Conservation (phyloP, 2,888 invertebrate genomes). For the Euplexia lucipara region DNA sequence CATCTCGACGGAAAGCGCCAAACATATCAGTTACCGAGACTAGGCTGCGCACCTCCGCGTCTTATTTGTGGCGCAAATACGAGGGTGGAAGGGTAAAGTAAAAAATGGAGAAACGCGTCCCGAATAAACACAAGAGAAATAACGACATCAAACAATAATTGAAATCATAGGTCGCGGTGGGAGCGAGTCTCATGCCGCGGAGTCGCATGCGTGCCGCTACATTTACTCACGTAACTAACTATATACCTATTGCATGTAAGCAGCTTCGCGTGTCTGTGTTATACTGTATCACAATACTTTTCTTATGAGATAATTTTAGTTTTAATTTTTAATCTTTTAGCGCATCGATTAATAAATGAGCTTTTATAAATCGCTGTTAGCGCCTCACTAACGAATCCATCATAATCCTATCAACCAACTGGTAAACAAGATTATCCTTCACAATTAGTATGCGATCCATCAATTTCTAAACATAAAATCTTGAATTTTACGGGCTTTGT, state of each 20-base stretch:
- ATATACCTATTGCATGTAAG: constrained; percentile 13
- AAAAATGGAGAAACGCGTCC: constrained; percentile 86
- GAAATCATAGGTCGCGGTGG: constrained; percentile 86
- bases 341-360: constrained; percentile 3
- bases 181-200: constrained; percentile 69
- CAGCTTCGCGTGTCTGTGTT: constrained; percentile 16
- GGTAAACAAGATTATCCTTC: constrained; percentile 58
- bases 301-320: not conserved
- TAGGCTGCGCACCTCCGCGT: constrained; percentile 78
- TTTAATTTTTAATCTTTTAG: constrained; percentile 4
- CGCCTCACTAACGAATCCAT: constrained; percentile 30
- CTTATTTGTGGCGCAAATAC: constrained; percentile 84
- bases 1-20: constrained; percentile 78
- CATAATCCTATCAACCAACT: constrained; percentile 64
- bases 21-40: constrained; percentile 87
- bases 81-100: constrained; percentile 84
- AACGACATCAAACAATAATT: constrained; percentile 90
- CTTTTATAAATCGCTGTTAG: constrained; percentile 18
- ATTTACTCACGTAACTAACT: constrained; percentile 12
- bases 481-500: constrained; percentile 50
- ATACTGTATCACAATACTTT: constrained; percentile 12
- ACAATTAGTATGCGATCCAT: constrained; percentile 54
- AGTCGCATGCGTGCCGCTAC: constrained; percentile 63
- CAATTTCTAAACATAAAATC: constrained; percentile 60
- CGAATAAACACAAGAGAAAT: constrained; percentile 89